Base-by-base conservation (phyloP, 2,888 invertebrate genomes). In the Adelognathus sp. region DNA sequence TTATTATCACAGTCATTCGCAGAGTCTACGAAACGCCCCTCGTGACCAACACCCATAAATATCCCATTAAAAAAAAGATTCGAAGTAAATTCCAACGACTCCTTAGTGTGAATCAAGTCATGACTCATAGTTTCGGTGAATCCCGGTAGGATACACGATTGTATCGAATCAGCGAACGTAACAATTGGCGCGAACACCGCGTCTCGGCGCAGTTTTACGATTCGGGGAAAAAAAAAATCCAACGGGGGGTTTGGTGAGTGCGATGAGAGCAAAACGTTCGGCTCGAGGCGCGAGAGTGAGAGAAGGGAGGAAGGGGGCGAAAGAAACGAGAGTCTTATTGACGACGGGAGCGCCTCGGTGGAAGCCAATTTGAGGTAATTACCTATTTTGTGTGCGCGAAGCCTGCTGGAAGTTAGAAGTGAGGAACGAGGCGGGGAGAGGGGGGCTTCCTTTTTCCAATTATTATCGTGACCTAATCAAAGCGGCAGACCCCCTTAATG, bases 291-390 rank as follows among this genome's bases (percentile, higher is more conserved):
- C 41, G 52, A 61, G 50, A 60, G 24, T 36, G n/a, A 33, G 5
- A 7, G 31, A 16, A 36, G 41, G n/a, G 27, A 29, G 52, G 31
- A 41, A 9, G 16, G 33, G 41, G 29, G 14, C 41, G 21, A 21
- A 27, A 63, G 71, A 56, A 72, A 54, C 6, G 39, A 75, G 67
- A 71, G 58, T 33, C 31, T 52, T 33, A 70, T 46, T 44, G 50
- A 72, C 56, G 70, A 75, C 79, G 74, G 71, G 46, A 60, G 63
- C 39, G 66, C 73, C 76, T 72, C 73, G n/a, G 79, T 79, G 78
- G 74, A 77, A 81, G 77, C 82, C 84, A 83, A 84, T 83, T 84
- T 84, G 66, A 79, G 80, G 81, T 84, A 84, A 84, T 83, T 80
- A 83, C 83, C 81, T 77, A 83, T 83, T 84, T 67, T 81, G 50